phyloP scores from a whole-genome alignment of 2,113 vertebrate genomes.

The Chloropsis cyanopogon region DNA sequence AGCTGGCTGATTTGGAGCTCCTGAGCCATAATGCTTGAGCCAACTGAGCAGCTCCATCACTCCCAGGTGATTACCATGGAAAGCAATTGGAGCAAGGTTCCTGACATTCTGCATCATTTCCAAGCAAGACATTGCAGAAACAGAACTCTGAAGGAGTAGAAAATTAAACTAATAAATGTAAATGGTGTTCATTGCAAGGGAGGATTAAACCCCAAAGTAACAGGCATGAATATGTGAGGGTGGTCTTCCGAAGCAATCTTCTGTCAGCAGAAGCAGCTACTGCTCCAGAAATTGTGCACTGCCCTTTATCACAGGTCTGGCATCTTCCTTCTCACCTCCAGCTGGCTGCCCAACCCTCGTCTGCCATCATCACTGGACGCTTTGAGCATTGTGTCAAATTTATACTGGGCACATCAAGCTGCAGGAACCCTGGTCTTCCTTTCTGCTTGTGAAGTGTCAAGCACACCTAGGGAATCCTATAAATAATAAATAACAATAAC shows the following conservation, averaged over 20 bases:
- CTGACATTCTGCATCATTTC: neutral
- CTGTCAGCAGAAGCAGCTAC: neutral
- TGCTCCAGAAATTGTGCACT: neutral
- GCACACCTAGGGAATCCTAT: constrained; percentile 11
- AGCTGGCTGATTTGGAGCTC: neutral
- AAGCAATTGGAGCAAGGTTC: neutral
- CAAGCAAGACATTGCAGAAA: neutral
- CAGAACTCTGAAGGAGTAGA: neutral
- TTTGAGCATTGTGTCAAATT: neutral
- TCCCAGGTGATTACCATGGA: neutral
- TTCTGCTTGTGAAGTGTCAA: neutral
- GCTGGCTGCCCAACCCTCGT: fast-evolving
- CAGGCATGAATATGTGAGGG: neutral
- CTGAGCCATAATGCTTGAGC: neutral
- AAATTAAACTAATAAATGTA: neutral
- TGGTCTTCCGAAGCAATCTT: neutral
- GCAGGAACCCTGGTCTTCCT: neutral
- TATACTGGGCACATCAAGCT: neutral
- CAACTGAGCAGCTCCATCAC: neutral
- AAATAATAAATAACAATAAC: constrained; percentile 43
- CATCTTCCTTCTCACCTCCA: neutral
- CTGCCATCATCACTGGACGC: fast-evolving
- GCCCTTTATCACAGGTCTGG: neutral
- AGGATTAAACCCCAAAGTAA: neutral
- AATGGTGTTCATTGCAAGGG: neutral